Conservation (phyloP, 2,888 invertebrate genomes). For the Oligia fasciuncula region DNA sequence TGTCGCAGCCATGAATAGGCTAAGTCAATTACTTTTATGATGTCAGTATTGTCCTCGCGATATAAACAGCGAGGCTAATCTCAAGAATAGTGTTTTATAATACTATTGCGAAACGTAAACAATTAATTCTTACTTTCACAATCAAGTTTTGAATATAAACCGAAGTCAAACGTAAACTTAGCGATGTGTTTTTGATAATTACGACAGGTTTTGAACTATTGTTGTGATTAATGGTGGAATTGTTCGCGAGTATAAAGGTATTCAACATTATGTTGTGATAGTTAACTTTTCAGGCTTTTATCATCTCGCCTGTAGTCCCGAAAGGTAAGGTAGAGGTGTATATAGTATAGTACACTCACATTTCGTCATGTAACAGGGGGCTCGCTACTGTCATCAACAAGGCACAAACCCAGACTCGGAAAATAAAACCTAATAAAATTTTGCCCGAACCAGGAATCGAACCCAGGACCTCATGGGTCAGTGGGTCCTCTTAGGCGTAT, state of each 20-base stretch:
- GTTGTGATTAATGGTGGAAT: conserved; percentile 28
- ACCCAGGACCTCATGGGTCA: too few species aligned
- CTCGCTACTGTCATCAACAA: too few species aligned
- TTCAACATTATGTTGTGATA: neutral
- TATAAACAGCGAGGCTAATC: conserved; percentile 37
- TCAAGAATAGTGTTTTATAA: conserved; percentile 49
- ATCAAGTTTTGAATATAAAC: conserved; percentile 53
- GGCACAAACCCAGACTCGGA: too few species aligned
- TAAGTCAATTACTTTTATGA: conserved; percentile 66
- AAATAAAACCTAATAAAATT: too few species aligned
- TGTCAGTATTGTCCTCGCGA: conserved; percentile 63
- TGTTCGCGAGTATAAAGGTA: neutral
- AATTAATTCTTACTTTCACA: conserved; percentile 56
- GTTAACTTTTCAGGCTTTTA: neutral
- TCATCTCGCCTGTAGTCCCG: too few species aligned
- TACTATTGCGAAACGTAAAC: conserved; percentile 52
- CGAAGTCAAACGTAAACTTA: conserved; percentile 35
- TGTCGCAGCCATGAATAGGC: conserved; percentile 56
- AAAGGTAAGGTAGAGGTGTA: too few species aligned
- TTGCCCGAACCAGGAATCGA: too few species aligned
- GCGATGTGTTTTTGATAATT: conserved; percentile 50
- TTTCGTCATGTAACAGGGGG: too few species aligned
- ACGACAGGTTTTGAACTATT: conserved; percentile 29
- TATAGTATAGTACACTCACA: too few species aligned
- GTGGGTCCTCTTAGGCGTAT: too few species aligned